Base-by-base conservation (phyloP, 2,797 vertebrate genomes). In the Pangasius larnaudii region DNA sequence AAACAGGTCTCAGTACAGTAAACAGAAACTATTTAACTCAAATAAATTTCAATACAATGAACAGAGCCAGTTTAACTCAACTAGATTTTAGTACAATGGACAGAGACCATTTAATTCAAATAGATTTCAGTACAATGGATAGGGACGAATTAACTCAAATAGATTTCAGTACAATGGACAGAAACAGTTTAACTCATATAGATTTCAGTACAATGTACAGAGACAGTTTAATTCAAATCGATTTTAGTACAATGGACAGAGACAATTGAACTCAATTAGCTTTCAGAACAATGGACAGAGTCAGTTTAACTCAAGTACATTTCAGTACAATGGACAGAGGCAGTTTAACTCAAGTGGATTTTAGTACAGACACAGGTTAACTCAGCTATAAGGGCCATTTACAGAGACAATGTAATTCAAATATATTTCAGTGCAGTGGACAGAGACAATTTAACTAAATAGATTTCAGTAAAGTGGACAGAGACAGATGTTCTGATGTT, bases 121-220 rank as follows among this genome's bases (percentile, higher is more conserved):
- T n/a, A 49, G 59, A 56, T 56, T 18, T 84, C 16, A 87, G 51
- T 5, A 49, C 85, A 81, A 71, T 78, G 81, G 85, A 61, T 39
- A 81, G 82, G 30, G 74, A 24, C 53, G 13, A 22, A 33, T 53
- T 56, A 79, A n/a, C 27, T 27, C 46, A 58, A 4, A 74, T 18
- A 71, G 42, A 49, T 49, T 49, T 84, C n/a, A 87, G 51, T 5
- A 49, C 85, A 72, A 72, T 78, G 74, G 85, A 71, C 53, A 80
- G 74, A 18, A 65, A 11, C 30, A 14, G 2, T 36, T 33, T 36
- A 58, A 30, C 7, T 77, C 8, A 59, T 42, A 56, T 56, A 53
- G 13, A 49, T 46, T 36, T 74, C 3, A 2, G 33, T 59, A 24
- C 78, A 4, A 36, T 36, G 33, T 53, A 53, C 46, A 51, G 74